These are phyloP conservation scores for Drosophila ustulata DNA, from an alignment of 2,888 invertebrate species.

Conservation along the genomic window DNA sequence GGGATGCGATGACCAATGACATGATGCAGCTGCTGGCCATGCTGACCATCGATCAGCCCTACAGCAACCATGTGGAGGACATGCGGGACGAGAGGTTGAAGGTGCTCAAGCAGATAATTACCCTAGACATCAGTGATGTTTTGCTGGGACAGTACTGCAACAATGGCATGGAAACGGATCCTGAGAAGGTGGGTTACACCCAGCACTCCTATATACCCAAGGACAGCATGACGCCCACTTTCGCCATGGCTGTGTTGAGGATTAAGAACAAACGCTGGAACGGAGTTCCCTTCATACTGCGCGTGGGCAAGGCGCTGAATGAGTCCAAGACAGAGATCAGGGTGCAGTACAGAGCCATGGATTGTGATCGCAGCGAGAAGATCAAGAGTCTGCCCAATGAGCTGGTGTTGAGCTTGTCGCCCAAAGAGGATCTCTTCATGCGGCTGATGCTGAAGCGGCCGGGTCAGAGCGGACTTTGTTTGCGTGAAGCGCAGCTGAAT, in stretches of 20 bases:
- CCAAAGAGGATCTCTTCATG: constrained; percentile 67
- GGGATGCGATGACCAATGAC: constrained; percentile 66
- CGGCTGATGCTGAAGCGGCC: constrained; percentile 58
- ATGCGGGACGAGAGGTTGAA: constrained; percentile 57
- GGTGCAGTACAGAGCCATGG: constrained; percentile 59
- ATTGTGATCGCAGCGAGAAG: constrained; percentile 36
- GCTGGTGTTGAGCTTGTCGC: constrained; percentile 51
- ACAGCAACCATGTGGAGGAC: constrained; percentile 58
- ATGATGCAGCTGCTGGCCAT: constrained; percentile 67
- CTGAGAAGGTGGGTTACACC: constrained; percentile 59
- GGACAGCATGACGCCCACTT: constrained; percentile 66
- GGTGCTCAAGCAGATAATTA: constrained; percentile 48
- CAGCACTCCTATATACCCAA: constrained; percentile 68
- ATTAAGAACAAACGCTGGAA: constrained; percentile 62
- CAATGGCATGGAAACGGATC: constrained; percentile 52
- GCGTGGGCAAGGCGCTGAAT: constrained; percentile 64
- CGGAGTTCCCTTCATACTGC: constrained; percentile 65
- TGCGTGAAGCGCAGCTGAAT: constrained; percentile 50
- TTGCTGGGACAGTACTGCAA: constrained; percentile 64
- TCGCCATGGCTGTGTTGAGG: constrained; percentile 55
- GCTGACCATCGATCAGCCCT: constrained; percentile 66
- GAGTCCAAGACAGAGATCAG: constrained; percentile 63
- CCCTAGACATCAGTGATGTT: constrained; percentile 52
- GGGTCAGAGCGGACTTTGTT: constrained; percentile 40
- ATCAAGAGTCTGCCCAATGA: constrained; percentile 48